phyloP scores from a whole-genome alignment of 2,888 invertebrate genomes.

The Pheosia tremula region DNA sequence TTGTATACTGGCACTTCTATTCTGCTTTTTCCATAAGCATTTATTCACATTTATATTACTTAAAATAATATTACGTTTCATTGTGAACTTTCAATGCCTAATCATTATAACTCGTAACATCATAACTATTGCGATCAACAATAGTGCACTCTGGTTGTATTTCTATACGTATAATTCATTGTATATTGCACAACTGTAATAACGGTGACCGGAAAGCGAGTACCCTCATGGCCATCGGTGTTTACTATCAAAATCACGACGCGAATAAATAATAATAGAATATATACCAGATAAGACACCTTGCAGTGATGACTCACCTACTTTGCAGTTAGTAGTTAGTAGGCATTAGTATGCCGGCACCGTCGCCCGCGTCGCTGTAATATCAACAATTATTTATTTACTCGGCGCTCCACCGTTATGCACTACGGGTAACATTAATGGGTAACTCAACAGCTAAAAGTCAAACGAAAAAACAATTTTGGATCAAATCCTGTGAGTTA shows the following conservation, averaged over 20 bases:
- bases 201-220: slow-evolving; percentile 32
- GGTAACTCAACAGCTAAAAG: slow-evolving; percentile 68
- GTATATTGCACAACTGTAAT: slow-evolving; percentile 5
- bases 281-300: slow-evolving; percentile 70
- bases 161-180: not conserved
- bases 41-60: no score
- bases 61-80: no score
- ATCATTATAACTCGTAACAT: not conserved
- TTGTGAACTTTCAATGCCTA: no score
- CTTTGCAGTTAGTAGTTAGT: slow-evolving; percentile 61
- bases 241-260: slow-evolving; percentile 52
- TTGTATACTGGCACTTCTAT: no score
- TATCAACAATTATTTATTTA: slow-evolving; percentile 46
- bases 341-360: slow-evolving; percentile 64
- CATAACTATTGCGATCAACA: not conserved
- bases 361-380: slow-evolving; percentile 56
- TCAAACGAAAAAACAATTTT: slow-evolving; percentile 55
- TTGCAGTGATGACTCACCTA: slow-evolving; percentile 66
- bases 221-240: slow-evolving; percentile 39
- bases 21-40: no score
- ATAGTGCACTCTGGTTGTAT: not conserved
- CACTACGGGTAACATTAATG: slow-evolving; percentile 58
- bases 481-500: slow-evolving; percentile 74
- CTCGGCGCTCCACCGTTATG: slow-evolving; percentile 61
- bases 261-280: slow-evolving; percentile 48